Evolutionary conservation across 2,113 vertebrate species (phyloP).

Genomic region (Sorex fumeus): DNA sequence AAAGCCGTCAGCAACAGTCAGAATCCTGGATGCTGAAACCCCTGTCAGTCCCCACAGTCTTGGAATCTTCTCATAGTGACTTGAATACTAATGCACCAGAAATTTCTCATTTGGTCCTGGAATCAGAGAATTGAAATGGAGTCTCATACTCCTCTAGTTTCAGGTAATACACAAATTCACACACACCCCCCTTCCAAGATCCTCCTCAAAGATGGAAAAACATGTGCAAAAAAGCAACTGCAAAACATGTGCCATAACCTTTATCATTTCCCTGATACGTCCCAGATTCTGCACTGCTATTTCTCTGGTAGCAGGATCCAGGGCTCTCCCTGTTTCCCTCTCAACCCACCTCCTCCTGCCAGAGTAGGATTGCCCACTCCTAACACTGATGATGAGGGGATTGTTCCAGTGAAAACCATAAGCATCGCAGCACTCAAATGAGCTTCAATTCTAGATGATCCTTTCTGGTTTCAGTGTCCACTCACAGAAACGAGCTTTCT

Average conservation of each 20-base stretch:
- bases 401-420: not conserved
- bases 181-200: not conserved
- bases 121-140: conserved; percentile 31
- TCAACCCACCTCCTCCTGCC: too few relatives aligned
- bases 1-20: conserved; percentile 71
- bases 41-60: conserved; percentile 72
- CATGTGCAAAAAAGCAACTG: not conserved
- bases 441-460: not conserved
- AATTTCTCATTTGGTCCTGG: conserved; percentile 27
- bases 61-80: conserved; percentile 76
- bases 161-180: not conserved
- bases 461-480: not conserved
- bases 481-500: not conserved
- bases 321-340: not conserved
- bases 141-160: not conserved
- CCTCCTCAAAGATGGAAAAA: conserved; percentile 32
- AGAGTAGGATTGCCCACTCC: not conserved
- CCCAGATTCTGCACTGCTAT: not conserved
- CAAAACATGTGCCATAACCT: not conserved
- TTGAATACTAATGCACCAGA: conserved; percentile 73
- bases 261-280: not conserved
- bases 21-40: conserved; percentile 68
- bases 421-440: not conserved
- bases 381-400: not conserved
- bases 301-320: not conserved